Percentiles rank a stretch among this genome's conserved stretches.
Evolutionary conservation across 2,113 vertebrate species (phyloP).

Genomic region (Tychaedon coryphoeus): DNA sequence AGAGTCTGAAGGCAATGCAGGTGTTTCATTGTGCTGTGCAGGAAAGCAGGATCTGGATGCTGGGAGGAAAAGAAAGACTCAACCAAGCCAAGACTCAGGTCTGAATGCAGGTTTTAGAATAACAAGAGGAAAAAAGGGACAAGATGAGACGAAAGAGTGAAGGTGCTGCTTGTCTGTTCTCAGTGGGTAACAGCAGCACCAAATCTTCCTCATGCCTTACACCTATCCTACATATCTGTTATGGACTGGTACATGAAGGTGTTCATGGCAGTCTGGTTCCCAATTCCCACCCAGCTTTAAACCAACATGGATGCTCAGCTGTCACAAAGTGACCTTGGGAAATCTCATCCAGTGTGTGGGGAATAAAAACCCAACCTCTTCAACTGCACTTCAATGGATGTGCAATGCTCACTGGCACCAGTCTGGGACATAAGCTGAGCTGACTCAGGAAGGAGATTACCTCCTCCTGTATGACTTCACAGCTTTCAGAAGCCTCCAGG

Average conservation of each 20-base stretch:
- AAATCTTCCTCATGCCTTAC: background rate
- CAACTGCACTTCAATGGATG: background rate
- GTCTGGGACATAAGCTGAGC: background rate
- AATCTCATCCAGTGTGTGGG: background rate
- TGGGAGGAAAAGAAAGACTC: background rate
- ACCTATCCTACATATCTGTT: background rate
- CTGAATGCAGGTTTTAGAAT: background rate
- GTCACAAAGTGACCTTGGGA: background rate
- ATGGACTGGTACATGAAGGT: background rate
- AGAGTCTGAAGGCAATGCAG: background rate
- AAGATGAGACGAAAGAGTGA: background rate
- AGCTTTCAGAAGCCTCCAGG: background rate
- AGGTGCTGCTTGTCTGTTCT: background rate
- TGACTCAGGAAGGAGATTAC: background rate
- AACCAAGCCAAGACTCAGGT: background rate
- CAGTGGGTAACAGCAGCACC: background rate
- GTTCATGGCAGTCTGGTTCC: background rate
- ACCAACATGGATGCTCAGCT: rapidly evolving
- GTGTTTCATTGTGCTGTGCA: background rate
- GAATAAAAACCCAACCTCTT: background rate
- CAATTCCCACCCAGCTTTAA: background rate
- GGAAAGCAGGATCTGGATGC: background rate
- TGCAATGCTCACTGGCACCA: background rate
- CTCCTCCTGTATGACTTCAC: background rate
- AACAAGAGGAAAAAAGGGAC: background rate